Conservation (phyloP, 53 echinoderm and acorn worm species). For the Luidia sarsii region DNA sequence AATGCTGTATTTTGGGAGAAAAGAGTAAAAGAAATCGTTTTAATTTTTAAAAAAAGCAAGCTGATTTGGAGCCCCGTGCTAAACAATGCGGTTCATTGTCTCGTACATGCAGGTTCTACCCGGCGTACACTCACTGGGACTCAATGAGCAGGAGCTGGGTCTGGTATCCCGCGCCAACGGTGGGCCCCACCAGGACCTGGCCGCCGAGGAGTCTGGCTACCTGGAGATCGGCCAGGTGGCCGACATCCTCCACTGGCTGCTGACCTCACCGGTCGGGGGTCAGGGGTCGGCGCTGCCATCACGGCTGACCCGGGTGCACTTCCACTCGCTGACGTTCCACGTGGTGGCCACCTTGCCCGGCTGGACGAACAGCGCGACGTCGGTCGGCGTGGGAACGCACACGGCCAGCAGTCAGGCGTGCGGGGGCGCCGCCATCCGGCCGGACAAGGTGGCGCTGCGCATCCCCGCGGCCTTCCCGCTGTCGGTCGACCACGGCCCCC, state of each 20-base stretch:
- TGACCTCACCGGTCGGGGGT: conserved; percentile 50
- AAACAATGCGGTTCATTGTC: background rate
- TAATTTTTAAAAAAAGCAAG: too few relatives aligned
- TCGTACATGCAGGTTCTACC: conserved; percentile 72
- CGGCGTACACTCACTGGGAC: conserved; percentile 80
- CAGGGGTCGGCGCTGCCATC: conserved; percentile 62
- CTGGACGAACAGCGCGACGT: conserved; percentile 82
- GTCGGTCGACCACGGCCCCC: conserved; percentile 66
- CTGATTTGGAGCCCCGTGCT: background rate
- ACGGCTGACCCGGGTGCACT: conserved; percentile 83
- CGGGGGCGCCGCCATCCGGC: conserved; percentile 53
- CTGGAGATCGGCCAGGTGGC: conserved; percentile 82
- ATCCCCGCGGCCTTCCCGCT: conserved; percentile 72
- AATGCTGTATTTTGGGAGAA: too few relatives aligned
- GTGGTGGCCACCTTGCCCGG: conserved; percentile 73
- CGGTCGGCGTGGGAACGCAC: conserved; percentile 80
- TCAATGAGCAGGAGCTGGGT: conserved; percentile 94
- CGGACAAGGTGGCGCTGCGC: conserved; percentile 76
- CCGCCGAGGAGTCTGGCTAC: conserved; percentile 67
- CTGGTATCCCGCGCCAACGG: conserved; percentile 72
- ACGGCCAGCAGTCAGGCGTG: conserved; percentile 88
- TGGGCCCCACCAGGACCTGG: conserved; percentile 71
- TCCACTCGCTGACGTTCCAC: conserved; percentile 89
- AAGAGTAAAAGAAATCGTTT: too few relatives aligned
- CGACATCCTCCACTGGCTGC: conserved; percentile 84